Base-by-base conservation (phyloP, 2,113 vertebrate species). In the Nothobranchius furzeri region DNA sequence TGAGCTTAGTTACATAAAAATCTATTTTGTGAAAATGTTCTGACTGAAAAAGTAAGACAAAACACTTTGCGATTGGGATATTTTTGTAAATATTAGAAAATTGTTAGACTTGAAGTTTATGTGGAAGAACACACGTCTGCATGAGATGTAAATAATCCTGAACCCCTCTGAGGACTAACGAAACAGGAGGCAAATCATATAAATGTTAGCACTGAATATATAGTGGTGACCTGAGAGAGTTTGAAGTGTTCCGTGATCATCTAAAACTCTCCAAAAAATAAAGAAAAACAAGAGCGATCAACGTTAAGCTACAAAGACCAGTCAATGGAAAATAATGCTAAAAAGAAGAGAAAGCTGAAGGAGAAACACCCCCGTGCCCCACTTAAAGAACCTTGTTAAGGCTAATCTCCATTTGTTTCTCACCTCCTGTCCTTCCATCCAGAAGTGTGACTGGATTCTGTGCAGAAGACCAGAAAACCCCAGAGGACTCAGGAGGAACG, bases 381-480 rank as follows among this genome's bases (percentile, higher is more conserved):
- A 78, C 51, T 40, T 59, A 25, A 60, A 51, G 55, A 10, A 30
- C 45, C 45, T 47, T 58, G 4, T n/a, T 30, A 30, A 30, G 30
- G 30, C 37, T 48, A 53, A 47, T 49, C 17, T 56, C 24, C 9
- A 37, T 36, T 53, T 67, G 71, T 50, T 72, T 69, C 53, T 71
- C 54, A 65, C 57, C 40, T 30, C 75, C 50, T 60, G 35, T 60
- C 53, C 42, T 42, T 76, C 53, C 61, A 78, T 84, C 59, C 57
- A 60, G n/a, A 65, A 72, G 73, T 50, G 5, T 85, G 70, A 83
- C 68, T 81, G 62, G 76, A 43, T 79, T 74, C 55, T 68, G 64
- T 10, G 55, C 75, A 56, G 35, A 83, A 78, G 24, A 84, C 59
- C 55, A 64, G 54, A 58, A 74, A 67, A 67, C 79, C 76, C 68